phyloP scores from a whole-genome alignment of 2,888 invertebrate species.

The Tuberolachnus salignus region DNA sequence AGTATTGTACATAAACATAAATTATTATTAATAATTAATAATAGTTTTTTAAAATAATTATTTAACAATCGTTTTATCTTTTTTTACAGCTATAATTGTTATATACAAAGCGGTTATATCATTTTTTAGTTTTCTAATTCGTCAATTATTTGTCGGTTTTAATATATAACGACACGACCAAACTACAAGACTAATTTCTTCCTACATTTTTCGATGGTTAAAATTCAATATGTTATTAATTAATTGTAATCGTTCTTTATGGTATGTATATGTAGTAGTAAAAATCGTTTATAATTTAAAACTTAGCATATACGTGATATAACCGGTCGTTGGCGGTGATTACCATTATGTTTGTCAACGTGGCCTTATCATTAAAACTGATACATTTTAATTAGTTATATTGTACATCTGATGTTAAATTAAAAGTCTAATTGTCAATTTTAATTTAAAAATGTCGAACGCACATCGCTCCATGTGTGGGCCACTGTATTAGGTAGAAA shows the following conservation, averaged over 20 bases:
- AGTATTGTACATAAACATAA: no score
- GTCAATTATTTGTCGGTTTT: no score
- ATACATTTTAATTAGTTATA: not conserved
- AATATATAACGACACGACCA: not conserved
- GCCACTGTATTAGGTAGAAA: no score
- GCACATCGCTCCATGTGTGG: no score
- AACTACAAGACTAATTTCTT: slow-evolving; percentile 1
- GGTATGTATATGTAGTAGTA: not conserved
- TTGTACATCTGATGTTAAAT: not conserved
- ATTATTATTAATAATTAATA: no score
- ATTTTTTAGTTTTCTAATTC: no score
- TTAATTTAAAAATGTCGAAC: not conserved
- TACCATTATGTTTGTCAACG: not conserved
- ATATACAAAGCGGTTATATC: no score
- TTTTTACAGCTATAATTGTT: no score
- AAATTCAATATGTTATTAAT: slow-evolving; percentile 13
- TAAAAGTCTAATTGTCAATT: not conserved
- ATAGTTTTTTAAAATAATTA: no score
- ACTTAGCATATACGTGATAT: slow-evolving; percentile 1
- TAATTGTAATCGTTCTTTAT: not conserved
- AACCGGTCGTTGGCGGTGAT: not conserved
- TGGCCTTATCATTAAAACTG: not conserved
- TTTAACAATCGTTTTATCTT: no score
- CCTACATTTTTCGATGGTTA: slow-evolving; percentile 8
- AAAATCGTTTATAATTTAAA: slow-evolving; percentile 25